Evolutionary conservation across 2,797 vertebrate species (phyloP).

Genomic region (Limnodromus scolopaceus): DNA sequence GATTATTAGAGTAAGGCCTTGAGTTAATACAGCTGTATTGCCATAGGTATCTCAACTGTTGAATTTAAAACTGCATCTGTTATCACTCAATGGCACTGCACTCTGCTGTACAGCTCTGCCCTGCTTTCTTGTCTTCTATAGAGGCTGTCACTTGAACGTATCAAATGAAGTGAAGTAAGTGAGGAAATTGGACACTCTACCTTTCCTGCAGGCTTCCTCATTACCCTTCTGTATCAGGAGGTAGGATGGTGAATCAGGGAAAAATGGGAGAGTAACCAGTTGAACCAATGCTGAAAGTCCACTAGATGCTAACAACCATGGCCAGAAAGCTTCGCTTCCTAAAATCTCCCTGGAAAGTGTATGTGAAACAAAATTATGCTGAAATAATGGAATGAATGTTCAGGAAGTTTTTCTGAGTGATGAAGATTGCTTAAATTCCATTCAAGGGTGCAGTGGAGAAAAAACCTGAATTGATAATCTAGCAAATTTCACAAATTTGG

Average conservation of each 20-base stretch:
- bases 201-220: constrained; percentile 86
- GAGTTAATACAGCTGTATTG: background rate
- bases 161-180: background rate
- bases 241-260: constrained; percentile 93
- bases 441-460: background rate
- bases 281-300: constrained; percentile 88
- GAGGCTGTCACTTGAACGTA: background rate
- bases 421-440: background rate
- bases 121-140: background rate
- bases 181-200: constrained; percentile 72
- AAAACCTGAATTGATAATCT: background rate
- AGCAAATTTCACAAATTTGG: background rate
- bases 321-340: constrained; percentile 88
- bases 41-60: background rate
- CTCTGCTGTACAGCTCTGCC: background rate
- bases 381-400: background rate
- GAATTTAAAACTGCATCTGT: background rate
- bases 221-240: constrained; percentile 91
- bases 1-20: background rate
- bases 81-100: background rate
- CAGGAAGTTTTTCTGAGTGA: background rate
- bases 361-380: constrained; percentile 23
- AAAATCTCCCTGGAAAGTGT: constrained; percentile 86
- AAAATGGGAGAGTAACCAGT: constrained; percentile 89
- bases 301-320: constrained; percentile 90